Conservation (phyloP, 2,888 invertebrate species). For the Nephrocerus scutellatus region DNA sequence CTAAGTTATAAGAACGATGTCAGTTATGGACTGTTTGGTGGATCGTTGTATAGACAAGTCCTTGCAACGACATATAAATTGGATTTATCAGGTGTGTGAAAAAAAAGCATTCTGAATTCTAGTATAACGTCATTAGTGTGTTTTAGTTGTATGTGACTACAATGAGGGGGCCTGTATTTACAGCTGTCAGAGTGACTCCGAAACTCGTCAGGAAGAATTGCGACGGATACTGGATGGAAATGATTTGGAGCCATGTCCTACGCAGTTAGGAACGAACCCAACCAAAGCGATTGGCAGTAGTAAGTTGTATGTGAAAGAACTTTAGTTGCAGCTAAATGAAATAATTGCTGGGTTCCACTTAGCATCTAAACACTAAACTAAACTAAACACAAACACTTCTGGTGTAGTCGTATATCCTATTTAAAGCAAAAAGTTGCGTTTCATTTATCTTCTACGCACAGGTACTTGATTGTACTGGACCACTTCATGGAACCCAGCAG, state of each 20-base stretch:
- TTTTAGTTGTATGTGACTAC: conserved; percentile 44
- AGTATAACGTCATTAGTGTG: background rate
- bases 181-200: conserved; percentile 36
- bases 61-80: conserved; percentile 25
- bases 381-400: too few relatives aligned
- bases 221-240: conserved; percentile 30
- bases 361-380: too few relatives aligned
- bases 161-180: conserved; percentile 44
- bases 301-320: too few relatives aligned
- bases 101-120: conserved; percentile 7
- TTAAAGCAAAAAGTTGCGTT: too few relatives aligned
- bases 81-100: conserved; percentile 37
- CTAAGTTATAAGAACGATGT: conserved; percentile 22
- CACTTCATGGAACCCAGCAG: too few relatives aligned
- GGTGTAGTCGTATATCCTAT: too few relatives aligned
- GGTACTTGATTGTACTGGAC: too few relatives aligned
- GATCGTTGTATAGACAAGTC: conserved; percentile 23
- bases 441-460: too few relatives aligned
- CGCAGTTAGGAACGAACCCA: conserved; percentile 1
- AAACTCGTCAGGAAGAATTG: conserved; percentile 32
- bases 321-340: too few relatives aligned
- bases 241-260: conserved; percentile 17
- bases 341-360: too few relatives aligned
- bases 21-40: conserved; percentile 29
- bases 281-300: too few relatives aligned